Evolutionary conservation across 2,113 vertebrate species (phyloP).

Genomic region (Marmota flaviventris): DNA sequence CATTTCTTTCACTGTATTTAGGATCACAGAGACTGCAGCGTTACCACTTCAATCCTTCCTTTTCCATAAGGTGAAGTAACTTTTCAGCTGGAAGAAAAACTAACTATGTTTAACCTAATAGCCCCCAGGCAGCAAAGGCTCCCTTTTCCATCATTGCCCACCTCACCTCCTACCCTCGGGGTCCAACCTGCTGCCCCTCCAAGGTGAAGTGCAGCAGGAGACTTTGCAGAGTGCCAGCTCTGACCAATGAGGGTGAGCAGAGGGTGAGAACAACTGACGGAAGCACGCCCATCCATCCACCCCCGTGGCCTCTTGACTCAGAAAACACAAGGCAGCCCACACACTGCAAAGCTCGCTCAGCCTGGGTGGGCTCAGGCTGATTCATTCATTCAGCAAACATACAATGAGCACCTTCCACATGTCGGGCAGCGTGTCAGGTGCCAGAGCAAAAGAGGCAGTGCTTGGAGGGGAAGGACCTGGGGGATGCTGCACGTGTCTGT

Average conservation of each 20-base stretch:
- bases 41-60: neutral
- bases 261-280: neutral
- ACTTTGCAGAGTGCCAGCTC: neutral
- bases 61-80: slow-evolving; percentile 7
- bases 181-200: neutral
- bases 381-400: slow-evolving; percentile 69
- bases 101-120: neutral
- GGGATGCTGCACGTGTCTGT: neutral
- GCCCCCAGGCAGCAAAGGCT: neutral
- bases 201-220: neutral
- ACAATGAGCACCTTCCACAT: neutral
- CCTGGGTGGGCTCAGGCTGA: slow-evolving; percentile 55
- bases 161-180: neutral
- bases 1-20: neutral
- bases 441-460: neutral
- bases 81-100: neutral
- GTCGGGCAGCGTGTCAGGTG: neutral
- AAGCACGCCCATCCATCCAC: neutral
- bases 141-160: neutral
- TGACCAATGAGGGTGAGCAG: neutral
- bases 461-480: neutral
- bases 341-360: neutral
- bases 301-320: slow-evolving; percentile 63
- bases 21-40: neutral
- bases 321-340: slow-evolving; percentile 67